These are phyloP conservation scores for Lasioglossum figueresi DNA, from an alignment of 2,888 invertebrate species.

Conservation along the genomic window DNA sequence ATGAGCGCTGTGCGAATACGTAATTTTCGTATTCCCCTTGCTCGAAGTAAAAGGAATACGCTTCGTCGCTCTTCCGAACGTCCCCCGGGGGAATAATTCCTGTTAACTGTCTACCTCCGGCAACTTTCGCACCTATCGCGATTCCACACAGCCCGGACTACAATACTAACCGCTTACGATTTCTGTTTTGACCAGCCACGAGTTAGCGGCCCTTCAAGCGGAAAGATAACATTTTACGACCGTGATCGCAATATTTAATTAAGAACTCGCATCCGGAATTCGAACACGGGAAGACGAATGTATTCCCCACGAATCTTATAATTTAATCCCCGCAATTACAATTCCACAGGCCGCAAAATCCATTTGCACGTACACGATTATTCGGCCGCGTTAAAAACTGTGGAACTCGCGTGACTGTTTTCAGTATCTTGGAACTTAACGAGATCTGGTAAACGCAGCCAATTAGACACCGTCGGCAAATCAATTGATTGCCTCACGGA, in stretches of 20 bases:
- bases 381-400: background rate
- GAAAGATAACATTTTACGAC: background rate
- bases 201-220: background rate
- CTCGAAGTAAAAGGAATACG: slow-evolving; percentile 50
- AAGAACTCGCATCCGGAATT: background rate
- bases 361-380: background rate
- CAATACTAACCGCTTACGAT: slow-evolving; percentile 39
- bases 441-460: background rate
- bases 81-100: slow-evolving; percentile 55
- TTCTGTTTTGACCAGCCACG: slow-evolving; percentile 33
- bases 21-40: slow-evolving; percentile 62
- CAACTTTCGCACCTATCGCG: slow-evolving; percentile 49
- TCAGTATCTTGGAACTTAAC: background rate
- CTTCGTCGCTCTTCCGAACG: slow-evolving; percentile 29
- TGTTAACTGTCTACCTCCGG: slow-evolving; percentile 47
- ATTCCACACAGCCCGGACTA: slow-evolving; percentile 26
- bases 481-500: background rate
- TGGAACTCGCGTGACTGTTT: background rate
- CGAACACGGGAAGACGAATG: background rate
- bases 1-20: slow-evolving; percentile 66
- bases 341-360: background rate
- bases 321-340: background rate
- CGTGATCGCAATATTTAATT: background rate
- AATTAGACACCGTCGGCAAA: background rate
- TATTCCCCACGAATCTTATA: background rate